A percentile compares a stretch with the other conserved stretches of the same genome.
Evolutionary conservation across 2,113 vertebrate genomes (phyloP).

Genomic region (Elaphurus davidianus): DNA sequence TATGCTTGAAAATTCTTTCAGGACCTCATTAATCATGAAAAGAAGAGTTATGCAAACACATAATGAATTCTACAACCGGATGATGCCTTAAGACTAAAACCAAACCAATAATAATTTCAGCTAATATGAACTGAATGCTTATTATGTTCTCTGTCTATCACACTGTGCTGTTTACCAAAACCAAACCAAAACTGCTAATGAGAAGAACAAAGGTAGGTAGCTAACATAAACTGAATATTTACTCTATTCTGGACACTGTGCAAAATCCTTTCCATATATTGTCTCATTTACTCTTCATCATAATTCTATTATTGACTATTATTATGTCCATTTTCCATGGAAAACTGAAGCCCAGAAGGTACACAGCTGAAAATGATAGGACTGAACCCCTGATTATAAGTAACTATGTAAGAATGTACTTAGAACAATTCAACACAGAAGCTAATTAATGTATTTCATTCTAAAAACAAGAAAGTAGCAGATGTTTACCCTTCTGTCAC

Average conservation of each 20-base stretch:
- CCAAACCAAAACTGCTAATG: neutral
- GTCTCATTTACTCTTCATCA: neutral
- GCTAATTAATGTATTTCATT: neutral
- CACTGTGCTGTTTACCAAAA: neutral
- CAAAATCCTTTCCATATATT: neutral
- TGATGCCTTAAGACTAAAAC: neutral
- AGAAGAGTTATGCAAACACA: neutral
- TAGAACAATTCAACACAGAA: neutral
- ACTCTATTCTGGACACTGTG: neutral
- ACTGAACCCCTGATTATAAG: neutral
- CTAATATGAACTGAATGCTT: neutral
- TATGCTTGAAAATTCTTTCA: neutral
- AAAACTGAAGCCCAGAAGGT: neutral
- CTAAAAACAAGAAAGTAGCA: neutral
- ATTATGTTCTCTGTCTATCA: neutral
- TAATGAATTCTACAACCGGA: neutral
- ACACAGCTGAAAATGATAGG: neutral
- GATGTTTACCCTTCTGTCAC: neutral
- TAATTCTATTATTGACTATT: neutral
- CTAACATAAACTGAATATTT: neutral
- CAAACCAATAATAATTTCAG: neutral
- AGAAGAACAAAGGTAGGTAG: neutral
- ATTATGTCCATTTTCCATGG: neutral
- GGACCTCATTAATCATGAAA: neutral
- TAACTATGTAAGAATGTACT: neutral